Percentiles rank a stretch among this genome's conserved stretches.
Evolutionary conservation across 2,888 invertebrate species (phyloP).

Genomic region (Drosophila eohydei): DNA sequence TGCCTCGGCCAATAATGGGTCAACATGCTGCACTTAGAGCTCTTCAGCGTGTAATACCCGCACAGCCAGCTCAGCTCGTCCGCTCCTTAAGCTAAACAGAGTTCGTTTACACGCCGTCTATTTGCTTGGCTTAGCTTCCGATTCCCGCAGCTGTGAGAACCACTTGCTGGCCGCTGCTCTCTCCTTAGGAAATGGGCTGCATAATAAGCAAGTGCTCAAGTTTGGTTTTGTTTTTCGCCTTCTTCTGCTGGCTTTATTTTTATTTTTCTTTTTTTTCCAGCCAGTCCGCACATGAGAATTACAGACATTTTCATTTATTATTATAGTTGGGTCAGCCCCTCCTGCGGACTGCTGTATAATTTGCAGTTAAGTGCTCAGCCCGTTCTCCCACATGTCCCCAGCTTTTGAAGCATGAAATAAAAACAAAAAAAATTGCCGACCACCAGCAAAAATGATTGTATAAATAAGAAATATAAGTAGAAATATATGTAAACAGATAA

Average conservation of each 20-base stretch:
- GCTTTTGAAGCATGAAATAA: conserved; percentile 46
- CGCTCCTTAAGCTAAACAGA: conserved; percentile 20
- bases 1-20: conserved; percentile 57
- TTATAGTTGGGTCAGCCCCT: conserved; percentile 55
- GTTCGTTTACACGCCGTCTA: conserved; percentile 69
- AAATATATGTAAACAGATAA: conserved; percentile 45
- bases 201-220: conserved; percentile 68
- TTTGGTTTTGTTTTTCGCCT: conserved; percentile 29
- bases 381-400: conserved; percentile 62
- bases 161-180: conserved; percentile 8
- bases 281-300: conserved; percentile 69
- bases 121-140: conserved; percentile 73
- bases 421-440: conserved; percentile 44
- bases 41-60: not conserved
- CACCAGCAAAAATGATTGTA: conserved; percentile 52
- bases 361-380: conserved; percentile 60
- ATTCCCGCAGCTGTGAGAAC: conserved; percentile 60
- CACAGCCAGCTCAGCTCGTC: not conserved
- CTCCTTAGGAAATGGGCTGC: conserved; percentile 65
- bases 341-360: conserved; percentile 54
- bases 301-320: conserved; percentile 78
- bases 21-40: conserved; percentile 44
- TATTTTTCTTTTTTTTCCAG: conserved; percentile 10
- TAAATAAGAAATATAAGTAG: conserved; percentile 35
- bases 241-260: conserved; percentile 17